phyloP scores from a whole-genome alignment of 1,140 invertebrate genomes.

The Drosophila persimilis region DNA sequence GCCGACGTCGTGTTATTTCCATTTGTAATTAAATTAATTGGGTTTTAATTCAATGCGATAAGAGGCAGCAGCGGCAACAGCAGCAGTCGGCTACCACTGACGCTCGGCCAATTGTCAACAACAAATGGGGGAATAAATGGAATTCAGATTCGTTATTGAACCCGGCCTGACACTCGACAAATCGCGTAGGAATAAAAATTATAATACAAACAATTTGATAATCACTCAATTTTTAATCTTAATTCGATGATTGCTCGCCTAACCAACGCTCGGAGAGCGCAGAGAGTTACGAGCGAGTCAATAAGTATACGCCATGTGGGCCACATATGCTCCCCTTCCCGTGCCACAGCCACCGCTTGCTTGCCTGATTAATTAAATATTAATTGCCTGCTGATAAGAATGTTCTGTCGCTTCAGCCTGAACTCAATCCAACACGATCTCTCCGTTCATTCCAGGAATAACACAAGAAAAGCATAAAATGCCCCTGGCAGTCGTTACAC shows the following conservation, averaged over 20 bases:
- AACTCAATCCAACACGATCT: slow-evolving; percentile 25
- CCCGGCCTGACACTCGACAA: slow-evolving; percentile 73
- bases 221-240: slow-evolving; percentile 59
- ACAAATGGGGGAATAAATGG: slow-evolving; percentile 42
- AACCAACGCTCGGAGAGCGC: slow-evolving; percentile 41
- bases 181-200: slow-evolving; percentile 75
- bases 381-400: slow-evolving; percentile 78
- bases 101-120: slow-evolving; percentile 65
- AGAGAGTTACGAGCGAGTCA: slow-evolving; percentile 7
- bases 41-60: slow-evolving; percentile 82
- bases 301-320: slow-evolving; percentile 62
- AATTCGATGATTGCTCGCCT: slow-evolving; percentile 35
- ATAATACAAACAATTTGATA: slow-evolving; percentile 69
- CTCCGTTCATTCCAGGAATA: not conserved
- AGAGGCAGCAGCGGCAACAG: slow-evolving; percentile 14
- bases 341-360: slow-evolving; percentile 22
- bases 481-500: not conserved
- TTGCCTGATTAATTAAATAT: slow-evolving; percentile 81
- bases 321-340: not conserved
- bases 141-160: slow-evolving; percentile 66
- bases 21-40: slow-evolving; percentile 83
- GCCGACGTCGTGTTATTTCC: slow-evolving; percentile 70
- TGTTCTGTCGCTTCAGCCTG: slow-evolving; percentile 36
- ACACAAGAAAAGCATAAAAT: slow-evolving; percentile 8
- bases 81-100: slow-evolving; percentile 21